Evolutionary conservation across 2,797 vertebrate species (phyloP).

Genomic region (Melanogrammus aeglefinus): DNA sequence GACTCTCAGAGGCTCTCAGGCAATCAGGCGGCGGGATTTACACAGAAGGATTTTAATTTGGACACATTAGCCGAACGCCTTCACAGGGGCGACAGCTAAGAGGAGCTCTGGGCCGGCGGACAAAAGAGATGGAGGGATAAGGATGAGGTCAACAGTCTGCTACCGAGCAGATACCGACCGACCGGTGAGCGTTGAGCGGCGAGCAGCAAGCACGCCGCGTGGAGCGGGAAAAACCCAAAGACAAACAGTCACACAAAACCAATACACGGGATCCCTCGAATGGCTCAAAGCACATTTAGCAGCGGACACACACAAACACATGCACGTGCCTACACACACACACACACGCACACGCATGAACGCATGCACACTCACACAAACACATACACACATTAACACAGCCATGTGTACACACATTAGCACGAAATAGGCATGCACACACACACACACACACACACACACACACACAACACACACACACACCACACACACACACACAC

Average conservation of each 20-base stretch:
- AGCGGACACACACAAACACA: background rate
- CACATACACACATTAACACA: background rate
- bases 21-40: conserved; percentile 76
- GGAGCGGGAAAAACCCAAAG: background rate
- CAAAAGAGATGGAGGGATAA: conserved; percentile 72
- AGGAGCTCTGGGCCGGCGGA: conserved; percentile 37
- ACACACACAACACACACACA: conserved; percentile 5
- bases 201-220: background rate
- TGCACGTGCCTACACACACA: background rate
- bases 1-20: conserved; percentile 73
- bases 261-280: too few species aligned
- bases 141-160: conserved; percentile 76
- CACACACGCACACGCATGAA: background rate
- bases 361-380: too few species aligned
- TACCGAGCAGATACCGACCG: conserved; percentile 56
- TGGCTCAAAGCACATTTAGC: background rate
- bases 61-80: conserved; percentile 73
- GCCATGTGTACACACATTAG: background rate
- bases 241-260: background rate
- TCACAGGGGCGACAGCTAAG: conserved; percentile 61
- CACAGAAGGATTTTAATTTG: conserved; percentile 74
- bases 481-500: conserved; percentile 22
- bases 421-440: background rate
- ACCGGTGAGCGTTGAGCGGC: too few species aligned
- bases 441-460: conserved; percentile 27